phyloP scores from a whole-genome alignment of 2,888 invertebrate genomes.

The Protophormia terraenovae region DNA sequence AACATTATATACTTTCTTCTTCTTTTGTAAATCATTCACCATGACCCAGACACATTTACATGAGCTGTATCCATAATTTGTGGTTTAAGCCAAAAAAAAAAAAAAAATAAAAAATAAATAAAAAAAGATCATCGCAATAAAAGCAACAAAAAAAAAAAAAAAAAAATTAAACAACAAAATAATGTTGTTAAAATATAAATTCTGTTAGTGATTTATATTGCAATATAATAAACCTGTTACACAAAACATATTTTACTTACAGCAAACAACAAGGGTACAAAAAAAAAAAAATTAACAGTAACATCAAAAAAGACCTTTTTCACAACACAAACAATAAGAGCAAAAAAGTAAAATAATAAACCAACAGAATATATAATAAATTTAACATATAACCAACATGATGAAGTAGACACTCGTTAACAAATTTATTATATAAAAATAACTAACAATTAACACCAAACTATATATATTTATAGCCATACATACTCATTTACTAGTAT shows the following conservation, averaged over 20 bases:
- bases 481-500: not conserved
- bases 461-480: not conserved
- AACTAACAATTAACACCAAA: slow-evolving; percentile 52
- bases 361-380: not conserved
- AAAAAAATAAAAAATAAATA: not conserved
- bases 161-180: not conserved
- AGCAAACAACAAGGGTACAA: not conserved
- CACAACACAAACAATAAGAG: not conserved
- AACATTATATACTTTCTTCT: not conserved
- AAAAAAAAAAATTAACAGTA: not conserved
- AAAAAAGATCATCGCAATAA: not conserved
- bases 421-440: slow-evolving; percentile 53
- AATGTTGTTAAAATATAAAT: slow-evolving; percentile 26
- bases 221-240: slow-evolving; percentile 60
- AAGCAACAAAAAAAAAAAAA: not conserved
- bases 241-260: slow-evolving; percentile 32
- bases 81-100: not conserved
- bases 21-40: not conserved
- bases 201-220: slow-evolving; percentile 50
- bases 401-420: slow-evolving; percentile 34
- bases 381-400: slow-evolving; percentile 20
- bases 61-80: not conserved
- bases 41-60: not conserved
- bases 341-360: slow-evolving; percentile 18
- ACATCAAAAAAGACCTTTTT: not conserved